Evolutionary conservation across 2,888 invertebrate genomes (phyloP).

Genomic region (Troides oblongomaculatus): DNA sequence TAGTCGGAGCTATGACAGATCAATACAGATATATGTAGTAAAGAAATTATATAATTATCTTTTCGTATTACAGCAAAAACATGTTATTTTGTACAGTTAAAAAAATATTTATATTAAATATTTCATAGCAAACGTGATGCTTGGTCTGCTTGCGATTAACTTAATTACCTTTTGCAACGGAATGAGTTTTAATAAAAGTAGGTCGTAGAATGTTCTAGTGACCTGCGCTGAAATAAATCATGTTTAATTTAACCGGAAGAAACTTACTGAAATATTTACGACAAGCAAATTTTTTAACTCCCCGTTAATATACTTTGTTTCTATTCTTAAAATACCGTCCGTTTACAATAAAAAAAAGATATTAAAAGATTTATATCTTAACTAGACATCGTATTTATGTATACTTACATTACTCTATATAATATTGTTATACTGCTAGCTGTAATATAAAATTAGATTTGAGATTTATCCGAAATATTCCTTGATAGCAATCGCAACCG

Average conservation of each 20-base stretch:
- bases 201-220: slow-evolving; percentile 18
- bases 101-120: not conserved
- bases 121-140: slow-evolving; percentile 7
- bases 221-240: slow-evolving; percentile 5
- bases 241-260: slow-evolving; percentile 1
- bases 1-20: too few species aligned
- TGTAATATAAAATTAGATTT: too few species aligned
- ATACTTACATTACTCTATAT: too few species aligned
- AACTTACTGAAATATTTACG: not conserved
- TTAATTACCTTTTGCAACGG: slow-evolving; percentile 16
- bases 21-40: too few species aligned
- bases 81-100: too few species aligned
- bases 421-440: too few species aligned
- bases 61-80: too few species aligned
- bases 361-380: too few species aligned
- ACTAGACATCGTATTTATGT: too few species aligned
- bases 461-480: too few species aligned
- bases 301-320: not conserved
- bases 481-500: too few species aligned
- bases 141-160: slow-evolving; percentile 12
- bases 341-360: not conserved
- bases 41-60: too few species aligned
- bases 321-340: not conserved
- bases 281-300: not conserved
- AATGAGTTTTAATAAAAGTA: slow-evolving; percentile 15